Conservation (phyloP, 2,888 invertebrate genomes). For the Eristalis tenax region DNA sequence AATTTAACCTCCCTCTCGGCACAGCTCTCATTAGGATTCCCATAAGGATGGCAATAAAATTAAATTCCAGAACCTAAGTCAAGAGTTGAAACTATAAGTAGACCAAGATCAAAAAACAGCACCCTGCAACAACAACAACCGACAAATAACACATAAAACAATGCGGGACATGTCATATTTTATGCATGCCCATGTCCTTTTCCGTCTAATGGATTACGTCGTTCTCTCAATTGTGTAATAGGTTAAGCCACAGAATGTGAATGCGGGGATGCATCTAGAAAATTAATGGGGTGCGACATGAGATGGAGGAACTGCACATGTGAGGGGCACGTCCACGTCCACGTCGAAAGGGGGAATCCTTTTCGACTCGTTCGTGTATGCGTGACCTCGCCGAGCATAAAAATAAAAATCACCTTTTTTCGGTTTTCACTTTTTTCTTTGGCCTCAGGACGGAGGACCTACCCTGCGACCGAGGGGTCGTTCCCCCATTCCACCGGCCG, state of each 20-base stretch:
- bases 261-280: conserved; percentile 40
- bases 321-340: not conserved
- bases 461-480: not conserved
- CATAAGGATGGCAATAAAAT: conserved; percentile 16
- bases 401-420: conserved; percentile 57
- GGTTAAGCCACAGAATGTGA: conserved; percentile 42
- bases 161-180: conserved; percentile 63
- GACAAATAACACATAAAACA: conserved; percentile 1
- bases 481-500: not conserved
- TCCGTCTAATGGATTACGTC: conserved; percentile 62
- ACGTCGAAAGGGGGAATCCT: conserved; percentile 54
- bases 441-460: not conserved
- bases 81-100: not conserved
- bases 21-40: conserved; percentile 15
- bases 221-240: conserved; percentile 54
- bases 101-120: not conserved
- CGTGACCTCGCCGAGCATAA: conserved; percentile 3
- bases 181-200: conserved; percentile 65
- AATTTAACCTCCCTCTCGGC: not conserved
- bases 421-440: conserved; percentile 13
- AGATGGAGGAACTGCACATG: conserved; percentile 52
- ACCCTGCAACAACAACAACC: not conserved
- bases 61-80: conserved; percentile 14
- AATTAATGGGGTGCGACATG: conserved; percentile 70
- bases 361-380: conserved; percentile 18